Conservation (phyloP, 1,140 invertebrate species). For the Eupristina koningsbergeri region DNA sequence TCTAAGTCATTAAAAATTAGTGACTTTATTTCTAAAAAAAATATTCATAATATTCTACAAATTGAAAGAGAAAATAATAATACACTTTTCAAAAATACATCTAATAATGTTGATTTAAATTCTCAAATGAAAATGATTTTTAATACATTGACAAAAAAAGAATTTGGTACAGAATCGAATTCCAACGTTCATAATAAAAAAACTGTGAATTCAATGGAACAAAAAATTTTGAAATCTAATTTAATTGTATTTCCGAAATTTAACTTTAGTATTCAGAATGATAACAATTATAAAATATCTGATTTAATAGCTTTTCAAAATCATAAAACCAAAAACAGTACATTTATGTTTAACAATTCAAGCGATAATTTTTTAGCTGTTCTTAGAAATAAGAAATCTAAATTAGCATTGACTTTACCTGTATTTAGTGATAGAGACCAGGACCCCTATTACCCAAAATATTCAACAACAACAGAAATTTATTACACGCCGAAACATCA, state of each 20-base stretch:
- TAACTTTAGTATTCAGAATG: constrained; percentile 45
- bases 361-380: not conserved
- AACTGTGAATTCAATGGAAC: constrained; percentile 26
- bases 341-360: not conserved
- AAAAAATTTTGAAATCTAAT: constrained; percentile 5
- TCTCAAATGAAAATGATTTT: constrained; percentile 7
- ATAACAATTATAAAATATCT: constrained; percentile 59
- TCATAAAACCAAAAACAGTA: not conserved
- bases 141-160: not conserved
- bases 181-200: not conserved
- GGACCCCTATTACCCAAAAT: constrained; percentile 66
- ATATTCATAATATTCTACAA: not conserved
- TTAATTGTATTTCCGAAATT: not conserved
- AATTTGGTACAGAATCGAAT: not conserved
- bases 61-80: not conserved
- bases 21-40: not conserved
- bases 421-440: constrained; percentile 57
- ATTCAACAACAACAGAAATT: constrained; percentile 57
- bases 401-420: constrained; percentile 57
- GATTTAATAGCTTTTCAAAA: constrained; percentile 62
- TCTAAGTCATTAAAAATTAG: not conserved
- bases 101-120: not conserved
- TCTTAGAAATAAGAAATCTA: constrained; percentile 43
- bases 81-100: not conserved
- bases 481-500: constrained; percentile 58